phyloP scores from a whole-genome alignment of 2,113 vertebrate genomes.

The Psittacula cyanocephala region DNA sequence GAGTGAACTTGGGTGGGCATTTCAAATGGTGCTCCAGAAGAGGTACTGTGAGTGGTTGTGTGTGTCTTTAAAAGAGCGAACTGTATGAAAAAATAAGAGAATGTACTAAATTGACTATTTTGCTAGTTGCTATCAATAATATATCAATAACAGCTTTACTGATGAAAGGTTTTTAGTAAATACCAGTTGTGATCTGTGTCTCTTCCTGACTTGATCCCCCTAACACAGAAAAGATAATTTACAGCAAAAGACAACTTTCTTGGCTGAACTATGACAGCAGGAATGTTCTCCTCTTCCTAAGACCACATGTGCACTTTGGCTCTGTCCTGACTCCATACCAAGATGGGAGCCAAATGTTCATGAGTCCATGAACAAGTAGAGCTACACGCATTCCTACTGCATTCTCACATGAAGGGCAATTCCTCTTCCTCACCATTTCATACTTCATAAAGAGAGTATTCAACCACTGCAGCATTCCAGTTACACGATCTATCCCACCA shows the following conservation, averaged over 20 bases:
- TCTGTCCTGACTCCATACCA: neutral
- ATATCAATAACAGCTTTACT: neutral
- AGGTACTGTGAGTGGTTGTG: neutral
- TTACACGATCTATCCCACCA: neutral
- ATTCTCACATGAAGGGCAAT: neutral
- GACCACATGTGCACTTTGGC: neutral
- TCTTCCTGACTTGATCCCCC: neutral
- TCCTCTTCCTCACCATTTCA: neutral
- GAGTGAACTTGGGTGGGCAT: neutral
- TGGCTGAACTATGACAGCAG: neutral
- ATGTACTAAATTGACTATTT: neutral
- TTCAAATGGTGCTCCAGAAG: neutral
- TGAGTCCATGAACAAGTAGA: neutral
- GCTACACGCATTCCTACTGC: neutral
- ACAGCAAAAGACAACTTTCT: neutral
- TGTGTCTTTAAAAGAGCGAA: neutral
- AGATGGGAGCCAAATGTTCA: neutral
- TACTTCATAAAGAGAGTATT: neutral
- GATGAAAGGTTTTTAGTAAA: neutral
- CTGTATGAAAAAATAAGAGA: neutral
- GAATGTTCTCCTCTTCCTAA: neutral
- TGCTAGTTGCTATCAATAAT: neutral
- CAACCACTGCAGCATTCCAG: neutral
- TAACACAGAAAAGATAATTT: neutral
- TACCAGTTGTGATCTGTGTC: neutral